Conservation (phyloP, 1,140 invertebrate genomes). For the Caenorhabditis latens region DNA sequence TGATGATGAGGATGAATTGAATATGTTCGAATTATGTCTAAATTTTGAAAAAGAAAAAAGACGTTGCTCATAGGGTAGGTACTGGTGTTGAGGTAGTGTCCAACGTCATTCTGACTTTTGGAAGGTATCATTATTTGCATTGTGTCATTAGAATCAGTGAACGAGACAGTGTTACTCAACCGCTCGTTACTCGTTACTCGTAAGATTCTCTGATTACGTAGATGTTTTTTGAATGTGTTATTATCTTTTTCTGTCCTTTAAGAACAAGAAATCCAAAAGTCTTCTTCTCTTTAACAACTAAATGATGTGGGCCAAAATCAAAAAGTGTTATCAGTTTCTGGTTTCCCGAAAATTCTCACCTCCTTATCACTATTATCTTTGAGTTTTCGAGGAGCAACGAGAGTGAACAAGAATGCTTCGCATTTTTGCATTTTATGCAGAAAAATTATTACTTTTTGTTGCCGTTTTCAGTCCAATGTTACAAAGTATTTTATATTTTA, state of each 20-base stretch:
- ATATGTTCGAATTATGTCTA: too few species aligned
- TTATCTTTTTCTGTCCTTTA: background rate
- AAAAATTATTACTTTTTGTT: conserved; percentile 36
- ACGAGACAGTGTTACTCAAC: conserved; percentile 29
- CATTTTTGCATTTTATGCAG: conserved; percentile 50
- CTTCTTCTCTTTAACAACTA: background rate
- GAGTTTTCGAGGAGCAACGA: conserved; percentile 36
- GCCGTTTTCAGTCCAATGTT: background rate
- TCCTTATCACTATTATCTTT: conserved; percentile 37
- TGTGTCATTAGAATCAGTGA: conserved; percentile 42
- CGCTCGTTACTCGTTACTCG: background rate
- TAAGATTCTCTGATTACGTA: background rate
- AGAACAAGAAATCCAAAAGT: background rate
- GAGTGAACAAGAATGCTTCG: conserved; percentile 22
- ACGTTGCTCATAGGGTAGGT: background rate
- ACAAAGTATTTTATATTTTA: conserved; percentile 20
- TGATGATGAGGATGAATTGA: too few species aligned
- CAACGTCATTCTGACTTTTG: conserved; percentile 14
- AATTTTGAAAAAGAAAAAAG: too few species aligned
- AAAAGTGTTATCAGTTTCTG: background rate
- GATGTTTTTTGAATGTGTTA: background rate
- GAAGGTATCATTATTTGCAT: conserved; percentile 51
- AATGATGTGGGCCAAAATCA: conserved; percentile 15
- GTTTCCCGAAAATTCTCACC: conserved; percentile 35
- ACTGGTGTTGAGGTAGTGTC: background rate